Percentiles rank a stretch among this genome's conserved stretches.
phyloP scores from a whole-genome alignment of 23 tunicate species.

The Ascidia mentula region DNA sequence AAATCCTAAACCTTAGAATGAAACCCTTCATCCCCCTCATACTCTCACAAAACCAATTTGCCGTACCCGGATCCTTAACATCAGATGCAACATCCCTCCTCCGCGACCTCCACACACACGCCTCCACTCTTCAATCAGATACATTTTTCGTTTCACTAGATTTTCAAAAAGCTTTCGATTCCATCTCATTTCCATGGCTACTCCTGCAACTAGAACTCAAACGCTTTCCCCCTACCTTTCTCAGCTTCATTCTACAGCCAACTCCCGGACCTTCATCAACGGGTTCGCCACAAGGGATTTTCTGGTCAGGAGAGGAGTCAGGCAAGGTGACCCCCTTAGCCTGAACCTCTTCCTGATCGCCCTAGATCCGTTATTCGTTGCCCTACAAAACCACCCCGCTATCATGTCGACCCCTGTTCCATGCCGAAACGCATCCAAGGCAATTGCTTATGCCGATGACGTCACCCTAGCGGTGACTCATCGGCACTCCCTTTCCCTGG shows the following conservation, averaged over 20 bases:
- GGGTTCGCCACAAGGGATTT: too few relatives aligned
- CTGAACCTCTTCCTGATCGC: neutral
- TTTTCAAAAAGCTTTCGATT: constrained; percentile 39
- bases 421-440: too few relatives aligned
- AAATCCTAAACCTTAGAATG: neutral
- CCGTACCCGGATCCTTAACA: neutral
- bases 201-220: neutral
- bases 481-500: too few relatives aligned
- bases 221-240: constrained; percentile 13
- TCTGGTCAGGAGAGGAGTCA: neutral
- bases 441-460: too few relatives aligned
- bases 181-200: constrained; percentile 8
- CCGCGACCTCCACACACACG: neutral
- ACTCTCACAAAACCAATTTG: neutral
- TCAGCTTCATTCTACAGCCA: neutral
- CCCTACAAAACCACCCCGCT: neutral
- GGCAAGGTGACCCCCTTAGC: constrained; percentile 6
- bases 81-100: neutral
- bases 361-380: neutral
- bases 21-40: neutral
- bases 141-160: neutral
- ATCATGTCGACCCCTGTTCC: too few relatives aligned
- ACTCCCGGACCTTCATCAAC: neutral
- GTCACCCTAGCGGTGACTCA: too few relatives aligned
- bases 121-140: neutral